These are phyloP conservation scores for Mus spicilegus DNA, from an alignment of 2,113 vertebrate species.

Conservation along the genomic window DNA sequence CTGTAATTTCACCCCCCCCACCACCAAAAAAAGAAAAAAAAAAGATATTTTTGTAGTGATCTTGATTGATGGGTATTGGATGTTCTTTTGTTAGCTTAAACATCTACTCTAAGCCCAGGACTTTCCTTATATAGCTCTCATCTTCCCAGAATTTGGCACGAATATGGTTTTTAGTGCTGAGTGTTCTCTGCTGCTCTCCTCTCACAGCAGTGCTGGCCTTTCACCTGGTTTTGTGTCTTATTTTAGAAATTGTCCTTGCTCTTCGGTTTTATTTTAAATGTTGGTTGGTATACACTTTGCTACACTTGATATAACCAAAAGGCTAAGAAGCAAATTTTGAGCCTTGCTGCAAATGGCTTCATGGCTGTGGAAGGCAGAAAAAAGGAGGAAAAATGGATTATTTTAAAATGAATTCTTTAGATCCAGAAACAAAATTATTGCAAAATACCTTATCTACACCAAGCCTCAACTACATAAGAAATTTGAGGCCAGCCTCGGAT, in stretches of 20 bases:
- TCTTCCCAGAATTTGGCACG: constrained; percentile 51
- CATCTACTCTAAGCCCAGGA: constrained; percentile 36
- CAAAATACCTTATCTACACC: constrained; percentile 25
- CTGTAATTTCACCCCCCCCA: constrained; percentile 53
- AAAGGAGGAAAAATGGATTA: neutral
- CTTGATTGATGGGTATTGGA: constrained; percentile 48
- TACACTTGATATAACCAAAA: constrained; percentile 2
- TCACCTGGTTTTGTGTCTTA: constrained; percentile 71
- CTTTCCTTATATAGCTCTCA: constrained; percentile 66
- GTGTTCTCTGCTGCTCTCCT: constrained; percentile 57
- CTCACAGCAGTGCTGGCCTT: constrained; percentile 61
- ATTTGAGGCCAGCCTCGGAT: neutral
- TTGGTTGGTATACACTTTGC: constrained; percentile 17
- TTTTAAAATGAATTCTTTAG: constrained; percentile 52
- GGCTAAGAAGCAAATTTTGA: neutral
- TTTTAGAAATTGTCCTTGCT: constrained; percentile 74
- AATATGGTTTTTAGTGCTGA: constrained; percentile 52
- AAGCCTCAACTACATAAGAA: neutral
- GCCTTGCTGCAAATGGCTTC: constrained; percentile 47
- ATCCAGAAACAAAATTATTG: constrained; percentile 46
- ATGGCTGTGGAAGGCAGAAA: constrained; percentile 43
- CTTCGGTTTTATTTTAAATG: constrained; percentile 66
- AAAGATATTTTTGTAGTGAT: constrained; percentile 38
- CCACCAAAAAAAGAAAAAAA: constrained; percentile 1
- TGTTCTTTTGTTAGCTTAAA: constrained; percentile 73